phyloP scores from a whole-genome alignment of 2,797 vertebrate species.

The Phoeniculus purpureus region DNA sequence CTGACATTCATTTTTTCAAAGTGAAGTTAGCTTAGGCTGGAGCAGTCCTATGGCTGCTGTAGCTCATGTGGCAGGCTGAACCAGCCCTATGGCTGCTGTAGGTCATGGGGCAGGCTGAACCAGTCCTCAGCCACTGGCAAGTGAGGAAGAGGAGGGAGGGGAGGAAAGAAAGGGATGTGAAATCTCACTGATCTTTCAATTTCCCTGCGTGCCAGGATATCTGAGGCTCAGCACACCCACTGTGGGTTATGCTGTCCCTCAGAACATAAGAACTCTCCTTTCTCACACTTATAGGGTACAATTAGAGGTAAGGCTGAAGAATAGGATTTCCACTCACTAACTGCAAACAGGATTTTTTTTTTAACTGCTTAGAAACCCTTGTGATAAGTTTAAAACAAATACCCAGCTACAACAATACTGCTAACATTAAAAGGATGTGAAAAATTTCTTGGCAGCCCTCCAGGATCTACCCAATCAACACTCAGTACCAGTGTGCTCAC shows the following conservation, averaged over 20 bases:
- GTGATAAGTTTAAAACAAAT: conserved; percentile 7
- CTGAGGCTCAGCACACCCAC: not conserved
- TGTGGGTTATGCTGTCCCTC: rapidly evolving
- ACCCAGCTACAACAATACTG: not conserved
- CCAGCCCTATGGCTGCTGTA: not conserved
- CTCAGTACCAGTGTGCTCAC: not conserved
- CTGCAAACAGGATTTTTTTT: not conserved
- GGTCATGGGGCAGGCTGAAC: not conserved
- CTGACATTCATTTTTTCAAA: not conserved
- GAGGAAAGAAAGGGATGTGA: not conserved
- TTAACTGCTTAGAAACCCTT: not conserved
- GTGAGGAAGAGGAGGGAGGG: not conserved
- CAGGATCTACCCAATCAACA: not conserved
- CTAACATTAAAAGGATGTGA: conserved; percentile 11
- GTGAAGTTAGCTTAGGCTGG: not conserved
- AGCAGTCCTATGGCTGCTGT: not conserved
- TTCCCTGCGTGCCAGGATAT: rapidly evolving
- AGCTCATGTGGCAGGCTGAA: not conserved
- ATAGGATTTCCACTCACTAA: conserved; percentile 3
- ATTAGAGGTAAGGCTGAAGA: conserved; percentile 23
- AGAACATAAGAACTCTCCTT: not conserved
- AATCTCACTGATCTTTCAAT: not conserved
- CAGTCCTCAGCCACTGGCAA: not conserved
- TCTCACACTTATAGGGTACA: not conserved
- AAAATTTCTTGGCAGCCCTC: conserved; percentile 3